These are phyloP conservation scores for Tenebrosternarchus preto DNA, from an alignment of 2,113 vertebrate species.

Conservation along the genomic window DNA sequence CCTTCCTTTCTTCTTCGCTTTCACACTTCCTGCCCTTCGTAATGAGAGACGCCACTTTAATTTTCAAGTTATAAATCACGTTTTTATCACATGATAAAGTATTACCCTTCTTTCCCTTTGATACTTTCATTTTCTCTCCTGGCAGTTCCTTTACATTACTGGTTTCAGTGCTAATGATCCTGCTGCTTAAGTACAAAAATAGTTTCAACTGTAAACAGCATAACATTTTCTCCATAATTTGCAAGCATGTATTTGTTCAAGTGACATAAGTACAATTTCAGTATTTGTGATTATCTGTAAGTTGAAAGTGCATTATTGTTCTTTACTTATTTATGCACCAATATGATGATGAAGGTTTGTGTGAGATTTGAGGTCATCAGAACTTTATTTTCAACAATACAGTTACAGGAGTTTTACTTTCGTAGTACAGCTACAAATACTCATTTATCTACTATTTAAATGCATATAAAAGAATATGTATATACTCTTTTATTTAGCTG, in stretches of 20 bases:
- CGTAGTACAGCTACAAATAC: background rate
- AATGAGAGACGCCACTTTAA: background rate
- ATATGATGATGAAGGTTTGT: slow-evolving; percentile 20
- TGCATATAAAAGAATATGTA: too few species aligned
- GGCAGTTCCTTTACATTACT: background rate
- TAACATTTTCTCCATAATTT: background rate
- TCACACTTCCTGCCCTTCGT: background rate
- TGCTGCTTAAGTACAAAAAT: background rate
- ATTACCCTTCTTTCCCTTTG: background rate
- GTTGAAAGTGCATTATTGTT: background rate
- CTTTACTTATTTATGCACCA: slow-evolving; percentile 27
- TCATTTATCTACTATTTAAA: background rate
- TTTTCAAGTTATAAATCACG: background rate
- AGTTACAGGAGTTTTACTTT: background rate
- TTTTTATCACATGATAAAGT: background rate
- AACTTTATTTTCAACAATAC: background rate
- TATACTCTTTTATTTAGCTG: background rate
- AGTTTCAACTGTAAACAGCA: background rate
- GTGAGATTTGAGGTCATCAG: background rate
- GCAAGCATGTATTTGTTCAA: slow-evolving; percentile 5
- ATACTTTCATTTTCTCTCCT: background rate
- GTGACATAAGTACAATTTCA: background rate
- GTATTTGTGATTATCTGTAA: background rate
- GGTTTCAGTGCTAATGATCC: background rate
- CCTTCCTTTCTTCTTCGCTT: background rate